Evolutionary conservation across 2,113 vertebrate species (phyloP), one percentile per base, ranked within the genome.

Genomic region (Prochilodus magdalenae): DNA sequence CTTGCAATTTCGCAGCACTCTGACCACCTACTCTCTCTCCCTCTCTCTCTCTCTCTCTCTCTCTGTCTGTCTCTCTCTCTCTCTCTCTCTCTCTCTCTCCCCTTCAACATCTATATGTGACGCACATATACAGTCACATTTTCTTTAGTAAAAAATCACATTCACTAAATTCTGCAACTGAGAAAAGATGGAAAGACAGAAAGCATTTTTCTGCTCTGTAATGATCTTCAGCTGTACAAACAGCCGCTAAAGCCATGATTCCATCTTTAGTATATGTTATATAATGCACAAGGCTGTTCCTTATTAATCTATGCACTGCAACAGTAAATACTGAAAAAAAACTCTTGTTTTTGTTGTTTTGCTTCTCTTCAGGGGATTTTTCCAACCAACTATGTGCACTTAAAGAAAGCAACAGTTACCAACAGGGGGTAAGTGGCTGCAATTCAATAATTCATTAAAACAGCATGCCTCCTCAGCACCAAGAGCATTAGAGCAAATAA

Each of bases 371-470:
- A 94, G 94, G 94, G 94, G 36, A 94, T 94, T 88, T 94, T 94
- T 85, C 94, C 94, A 77, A 87, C 91, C 88, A 94, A 89, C 91
- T 94, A 94, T 87, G 90, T 94, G 79, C 92, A 94, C 89, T 89
- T 94, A 87, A 94, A 94, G 91, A 94, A 94, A 90, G 94, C 93
- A 66, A 93, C 93, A 76, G 93, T 94, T 85, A 93, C 91, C 90
- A 94, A 94, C 91, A 93, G 94, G 90, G 94, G 94, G 94, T 94
- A 83, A 93, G 93, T 88, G 44, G 49, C 36, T 79, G 16, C 33
- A 62, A 75, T 70, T 72, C 8, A 71, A 49, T 62, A 62, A 84
- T 80, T 73, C 40, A 44, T 66, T 62, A 75, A 33, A 47, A 10
- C 62, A 62, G 72, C n/a, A 44, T 78, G 70, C 51, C 27, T 80